Evolutionary conservation across 2,797 vertebrate genomes (phyloP).

Genomic region (Gobionotothen gibberifrons): DNA sequence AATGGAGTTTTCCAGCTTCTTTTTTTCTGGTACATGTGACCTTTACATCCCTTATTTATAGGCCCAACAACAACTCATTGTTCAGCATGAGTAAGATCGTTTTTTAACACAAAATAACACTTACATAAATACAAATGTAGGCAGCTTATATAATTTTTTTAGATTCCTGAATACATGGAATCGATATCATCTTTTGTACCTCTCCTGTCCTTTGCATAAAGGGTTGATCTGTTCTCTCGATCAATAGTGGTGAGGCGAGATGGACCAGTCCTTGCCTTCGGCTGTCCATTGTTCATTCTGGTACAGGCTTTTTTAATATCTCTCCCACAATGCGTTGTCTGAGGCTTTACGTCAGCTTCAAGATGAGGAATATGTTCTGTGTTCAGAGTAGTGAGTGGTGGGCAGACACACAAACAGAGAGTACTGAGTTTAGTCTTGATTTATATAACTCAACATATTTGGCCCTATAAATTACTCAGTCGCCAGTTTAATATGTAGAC

Average conservation of each 20-base stretch:
- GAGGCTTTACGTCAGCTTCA: constrained; percentile 5
- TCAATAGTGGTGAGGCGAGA: constrained; percentile 63
- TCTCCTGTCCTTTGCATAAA: constrained; percentile 52
- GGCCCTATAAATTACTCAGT: neutral
- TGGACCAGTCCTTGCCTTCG: constrained; percentile 49
- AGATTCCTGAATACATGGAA: constrained; percentile 42
- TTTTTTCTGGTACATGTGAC: constrained; percentile 2
- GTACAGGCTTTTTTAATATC: constrained; percentile 49
- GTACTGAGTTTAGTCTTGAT: neutral
- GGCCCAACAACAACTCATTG: constrained; percentile 5
- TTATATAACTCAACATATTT: neutral
- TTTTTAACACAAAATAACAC: constrained; percentile 43
- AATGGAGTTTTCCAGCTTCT: neutral
- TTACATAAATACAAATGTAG: constrained; percentile 72
- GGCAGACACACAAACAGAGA: constrained; percentile 12
- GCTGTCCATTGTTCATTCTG: constrained; percentile 38
- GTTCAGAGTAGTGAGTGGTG: constrained; percentile 9
- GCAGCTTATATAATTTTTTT: constrained; percentile 71
- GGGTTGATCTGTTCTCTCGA: constrained; percentile 56
- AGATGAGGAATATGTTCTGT: constrained; percentile 14
- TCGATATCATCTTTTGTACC: constrained; percentile 55
- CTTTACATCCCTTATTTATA: constrained; percentile 21
- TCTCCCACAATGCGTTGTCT: constrained; percentile 46
- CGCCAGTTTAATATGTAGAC: too few relatives aligned
- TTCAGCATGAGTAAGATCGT: constrained; percentile 5